A percentile compares a stretch with the other conserved stretches of the same genome.
These are phyloP conservation scores for Gallinago jamesoni DNA, from an alignment of 2,113 vertebrate species.

Conservation along the genomic window DNA sequence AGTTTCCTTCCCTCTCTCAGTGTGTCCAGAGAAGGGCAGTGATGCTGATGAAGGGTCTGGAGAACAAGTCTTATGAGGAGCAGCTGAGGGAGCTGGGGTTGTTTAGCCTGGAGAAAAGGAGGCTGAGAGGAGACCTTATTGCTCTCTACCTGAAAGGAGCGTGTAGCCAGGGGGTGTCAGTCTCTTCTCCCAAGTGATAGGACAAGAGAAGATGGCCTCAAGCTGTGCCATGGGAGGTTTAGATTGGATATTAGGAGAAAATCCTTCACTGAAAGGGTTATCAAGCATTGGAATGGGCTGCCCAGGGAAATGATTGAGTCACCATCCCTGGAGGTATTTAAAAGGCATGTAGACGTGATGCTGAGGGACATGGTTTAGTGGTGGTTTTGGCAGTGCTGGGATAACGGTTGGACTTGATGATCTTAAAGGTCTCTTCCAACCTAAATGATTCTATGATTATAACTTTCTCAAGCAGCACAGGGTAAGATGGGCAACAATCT, in stretches of 20 bases:
- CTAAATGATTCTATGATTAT: neutral
- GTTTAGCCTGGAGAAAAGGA: neutral
- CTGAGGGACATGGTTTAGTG: neutral
- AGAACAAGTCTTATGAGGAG: neutral
- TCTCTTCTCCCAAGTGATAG: neutral
- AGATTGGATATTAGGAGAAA: neutral
- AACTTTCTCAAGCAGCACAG: neutral
- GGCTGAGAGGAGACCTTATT: neutral
- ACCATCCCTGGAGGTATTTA: neutral
- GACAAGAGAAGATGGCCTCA: neutral
- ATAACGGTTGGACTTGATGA: neutral
- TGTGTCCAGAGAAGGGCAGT: neutral
- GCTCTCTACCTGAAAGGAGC: neutral
- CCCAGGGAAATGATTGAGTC: neutral
- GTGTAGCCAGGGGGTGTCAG: neutral
- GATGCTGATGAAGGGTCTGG: neutral
- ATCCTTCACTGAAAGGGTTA: neutral
- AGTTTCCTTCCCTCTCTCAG: neutral
- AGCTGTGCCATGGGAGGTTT: neutral
- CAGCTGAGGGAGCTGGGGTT: neutral
- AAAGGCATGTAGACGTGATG: neutral
- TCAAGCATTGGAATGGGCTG: neutral
- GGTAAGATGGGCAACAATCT: neutral
- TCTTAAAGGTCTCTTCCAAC: neutral
- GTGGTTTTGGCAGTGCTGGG: neutral